These are phyloP conservation scores for Syritta pipiens DNA, from an alignment of 2,888 invertebrate species.

Conservation along the genomic window DNA sequence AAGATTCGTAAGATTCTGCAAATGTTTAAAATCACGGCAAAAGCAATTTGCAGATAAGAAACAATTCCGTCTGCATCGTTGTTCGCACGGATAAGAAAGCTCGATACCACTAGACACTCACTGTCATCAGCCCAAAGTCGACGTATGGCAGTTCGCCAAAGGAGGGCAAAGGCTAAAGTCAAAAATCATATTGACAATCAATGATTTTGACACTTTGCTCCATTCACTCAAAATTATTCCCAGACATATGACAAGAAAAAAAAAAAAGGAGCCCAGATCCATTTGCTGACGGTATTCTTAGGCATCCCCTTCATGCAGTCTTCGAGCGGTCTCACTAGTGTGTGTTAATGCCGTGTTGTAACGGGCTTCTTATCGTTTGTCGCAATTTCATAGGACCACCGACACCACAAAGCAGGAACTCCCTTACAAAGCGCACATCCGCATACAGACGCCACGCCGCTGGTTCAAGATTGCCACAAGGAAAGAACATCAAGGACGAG, in stretches of 20 bases:
- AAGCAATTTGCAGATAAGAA: slow-evolving; percentile 35
- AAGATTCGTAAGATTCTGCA: background rate
- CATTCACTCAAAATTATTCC: slow-evolving; percentile 60
- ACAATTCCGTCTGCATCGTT: background rate
- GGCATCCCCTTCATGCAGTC: background rate
- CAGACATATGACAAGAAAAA: slow-evolving; percentile 35
- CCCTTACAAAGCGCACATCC: slow-evolving; percentile 8
- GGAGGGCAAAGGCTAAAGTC: slow-evolving; percentile 57
- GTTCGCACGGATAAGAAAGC: slow-evolving; percentile 30
- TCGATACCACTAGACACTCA: slow-evolving; percentile 36
- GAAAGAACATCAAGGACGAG: slow-evolving; percentile 65
- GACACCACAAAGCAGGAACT: slow-evolving; percentile 47
- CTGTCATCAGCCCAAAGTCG: slow-evolving; percentile 11
- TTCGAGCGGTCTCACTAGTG: slow-evolving; percentile 35
- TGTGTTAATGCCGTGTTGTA: slow-evolving; percentile 66
- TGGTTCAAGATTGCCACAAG: slow-evolving; percentile 26
- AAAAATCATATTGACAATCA: slow-evolving; percentile 66
- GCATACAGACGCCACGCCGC: background rate
- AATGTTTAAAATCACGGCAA: slow-evolving; percentile 21
- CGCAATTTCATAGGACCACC: slow-evolving; percentile 67
- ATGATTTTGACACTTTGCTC: slow-evolving; percentile 68
- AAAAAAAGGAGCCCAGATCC: slow-evolving; percentile 29
- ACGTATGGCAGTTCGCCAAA: slow-evolving; percentile 13
- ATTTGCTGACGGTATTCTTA: slow-evolving; percentile 40
- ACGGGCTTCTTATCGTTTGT: slow-evolving; percentile 69